Evolutionary conservation across 2,113 vertebrate species (phyloP), one percentile per base, ranked within the genome.

Genomic region (Leptobrachium leishanense): DNA sequence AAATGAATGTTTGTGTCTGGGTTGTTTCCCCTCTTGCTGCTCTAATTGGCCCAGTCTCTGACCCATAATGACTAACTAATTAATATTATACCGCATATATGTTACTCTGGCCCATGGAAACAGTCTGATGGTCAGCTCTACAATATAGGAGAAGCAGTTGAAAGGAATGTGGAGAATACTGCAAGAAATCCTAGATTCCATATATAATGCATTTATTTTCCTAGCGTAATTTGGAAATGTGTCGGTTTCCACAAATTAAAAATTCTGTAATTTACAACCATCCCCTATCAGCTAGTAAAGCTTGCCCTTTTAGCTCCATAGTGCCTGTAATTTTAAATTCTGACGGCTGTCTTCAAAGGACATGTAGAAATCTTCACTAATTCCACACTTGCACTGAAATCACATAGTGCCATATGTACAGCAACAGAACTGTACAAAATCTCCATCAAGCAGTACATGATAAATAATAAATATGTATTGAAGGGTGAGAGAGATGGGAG

Each of bases 321-420:
- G 82, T 87, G 85, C 82, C 82, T 75, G 82, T 85, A 86, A 90
- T 88, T 88, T 89, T 86, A 87, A 87, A 86, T 88, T 89, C 85
- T 85, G 88, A 84, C 81, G 81, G 85, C 82, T 79, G 77, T 67
- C 78, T 76, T 87, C 86, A 89, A 86, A 87, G 84, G 86, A 72
- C 84, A 84, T 86, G 85, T 31, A 31, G 20, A 31, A 31, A 31
- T 31, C 20, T 31, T 31, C 20, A 31, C 20, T 31, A 31, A 31
- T 31, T 31, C 20, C 20, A 31, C 20, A 31, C 20, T 31, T 31
- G 20, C 20, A 31, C 20, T 31, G 20, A 31, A 31, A 31, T 31
- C 20, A 31, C 20, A 31, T 31, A 31, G 20, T 31, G 20, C 20
- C 20, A 31, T 31, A 31, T 31, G 20, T 31, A 31, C 20, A 31